Base-by-base conservation (phyloP, 2,888 invertebrate species). In the Drosophila multiciliata region DNA sequence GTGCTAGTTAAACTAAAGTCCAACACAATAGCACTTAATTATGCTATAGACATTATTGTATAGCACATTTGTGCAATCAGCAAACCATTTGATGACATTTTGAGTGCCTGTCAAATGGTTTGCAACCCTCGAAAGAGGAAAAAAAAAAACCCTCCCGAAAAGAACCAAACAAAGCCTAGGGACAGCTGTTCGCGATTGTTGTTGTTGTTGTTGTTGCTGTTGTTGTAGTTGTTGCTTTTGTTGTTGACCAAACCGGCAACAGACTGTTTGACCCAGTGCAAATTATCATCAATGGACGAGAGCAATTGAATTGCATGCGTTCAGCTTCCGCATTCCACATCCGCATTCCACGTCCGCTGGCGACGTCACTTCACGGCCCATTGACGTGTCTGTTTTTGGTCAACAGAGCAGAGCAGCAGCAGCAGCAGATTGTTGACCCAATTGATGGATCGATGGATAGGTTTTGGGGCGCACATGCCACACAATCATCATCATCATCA, bases 51-150 rank as follows among this genome's bases (percentile, higher is more conserved):
- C 64, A 68, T 55, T 7, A 55, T 71, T 78, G 63, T 57, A 74
- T 64, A 66, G 54, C 60, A 50, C 63, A 64, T 61, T 52, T 57
- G 73, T 73, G 72, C 81, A 78, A 78, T 82, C 68, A 75, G 65
- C 71, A 83, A 75, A 75, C 65, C 75, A 78, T 86, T 89, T 73
- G 84, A 87, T 84, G 79, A 82, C 89, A 87, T 75, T 85, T 83
- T 71, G 82, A 85, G 83, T 76, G 81, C 75, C 73, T 70, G 73
- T 71, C 72, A 82, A 75, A 71, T 63, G 76, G 63, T 69, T 66
- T 57, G 54, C 73, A 87, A 66, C 75, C 81, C 78, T 72, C 68
- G n/a, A 3, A 15, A 52, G 67, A 11, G 35, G 6, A 5, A 5
- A 23, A 23, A 23, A 26, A 29, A 35, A 23, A 58, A 45, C 33